Conservation (phyloP, 2,888 invertebrate genomes). For the Crematogaster levior region DNA sequence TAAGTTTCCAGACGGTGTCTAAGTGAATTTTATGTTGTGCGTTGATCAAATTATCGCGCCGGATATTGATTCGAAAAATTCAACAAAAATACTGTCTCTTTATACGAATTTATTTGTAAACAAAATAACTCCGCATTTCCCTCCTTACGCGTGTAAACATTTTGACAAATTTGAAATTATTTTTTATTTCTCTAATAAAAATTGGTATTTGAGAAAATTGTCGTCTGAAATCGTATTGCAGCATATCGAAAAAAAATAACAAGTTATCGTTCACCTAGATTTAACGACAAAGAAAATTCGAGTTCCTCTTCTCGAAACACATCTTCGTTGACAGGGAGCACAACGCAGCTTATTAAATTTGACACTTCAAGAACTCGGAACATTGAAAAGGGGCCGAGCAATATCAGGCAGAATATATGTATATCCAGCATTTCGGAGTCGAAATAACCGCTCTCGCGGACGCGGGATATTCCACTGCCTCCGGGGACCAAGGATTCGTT, state of each 20-base stretch:
- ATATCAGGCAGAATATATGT: slow-evolving; percentile 69
- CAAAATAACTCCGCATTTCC: not conserved
- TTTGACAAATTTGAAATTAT: not conserved
- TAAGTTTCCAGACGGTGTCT: slow-evolving; percentile 62
- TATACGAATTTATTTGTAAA: not conserved
- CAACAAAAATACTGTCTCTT: not conserved
- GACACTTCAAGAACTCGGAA: slow-evolving; percentile 85
- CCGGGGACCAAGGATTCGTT: slow-evolving; percentile 82
- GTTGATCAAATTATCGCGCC: slow-evolving; percentile 39
- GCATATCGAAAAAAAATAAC: not conserved
- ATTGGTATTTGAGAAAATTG: not conserved
- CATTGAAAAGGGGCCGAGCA: slow-evolving; percentile 83
- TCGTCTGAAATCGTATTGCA: not conserved
- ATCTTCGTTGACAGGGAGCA: slow-evolving; percentile 56
- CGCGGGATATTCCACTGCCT: slow-evolving; percentile 71
- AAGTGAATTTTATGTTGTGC: slow-evolving; percentile 63
- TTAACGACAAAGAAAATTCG: slow-evolving; percentile 7
- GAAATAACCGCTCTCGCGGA: slow-evolving; percentile 61
- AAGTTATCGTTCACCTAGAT: slow-evolving; percentile 20
- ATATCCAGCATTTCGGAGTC: slow-evolving; percentile 62
- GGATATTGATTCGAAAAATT: slow-evolving; percentile 28
- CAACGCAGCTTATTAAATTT: slow-evolving; percentile 83
- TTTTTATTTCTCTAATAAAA: not conserved
- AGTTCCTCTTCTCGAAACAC: slow-evolving; percentile 12
- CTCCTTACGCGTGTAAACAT: not conserved